Evolutionary conservation across 2,113 vertebrate species (phyloP), one percentile per base, ranked within the genome.

Genomic region (Brevimyrus niger): DNA sequence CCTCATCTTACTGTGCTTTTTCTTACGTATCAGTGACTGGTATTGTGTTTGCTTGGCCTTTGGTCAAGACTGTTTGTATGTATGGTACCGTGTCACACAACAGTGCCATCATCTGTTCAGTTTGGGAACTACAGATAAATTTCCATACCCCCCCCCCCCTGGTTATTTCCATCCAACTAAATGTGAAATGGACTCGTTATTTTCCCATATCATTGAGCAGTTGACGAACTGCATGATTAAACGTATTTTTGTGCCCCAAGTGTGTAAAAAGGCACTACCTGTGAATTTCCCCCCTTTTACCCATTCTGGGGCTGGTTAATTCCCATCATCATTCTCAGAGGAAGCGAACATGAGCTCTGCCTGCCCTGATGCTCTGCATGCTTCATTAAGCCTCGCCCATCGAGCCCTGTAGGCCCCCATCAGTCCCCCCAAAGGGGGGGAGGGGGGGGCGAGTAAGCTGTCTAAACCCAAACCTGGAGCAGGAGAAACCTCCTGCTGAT

Each of bases 1-100:
- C 47, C 69, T 82, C 38, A 23, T 42, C 50, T 89, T 53, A 84
- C 88, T 73, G 38, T 88, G 38, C 55, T 31, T 88, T 65, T 88
- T 88, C 23, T 46, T 44, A 65, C 53, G 55, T 50, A 88, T 53
- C 88, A 38, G 46, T 82, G 55, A 50, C 88, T 35, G 80, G 55
- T 89, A 61, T 65, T 85, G 38, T 61, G 42, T 89, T 85, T 42
- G 48, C 82, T 86, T 83, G 35, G 76, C 73, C 10, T 13, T 35
- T 15, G 31, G 38, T 89, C 88, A 89, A 46, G 38, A 27, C n/a
- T n/a, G 23, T 13, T 83, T 89, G 47, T 17, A 44, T 6, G 21
- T 15, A 8, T 42, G 55, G 19, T 21, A 84, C 46, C 2, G 44
- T 17, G 4, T n/a, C 48, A 11, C 46, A 17, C 83, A 51, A 76